Evolutionary conservation across 2,888 invertebrate species (phyloP), one percentile per base, ranked within the genome.

Genomic region (Noctua janthe): DNA sequence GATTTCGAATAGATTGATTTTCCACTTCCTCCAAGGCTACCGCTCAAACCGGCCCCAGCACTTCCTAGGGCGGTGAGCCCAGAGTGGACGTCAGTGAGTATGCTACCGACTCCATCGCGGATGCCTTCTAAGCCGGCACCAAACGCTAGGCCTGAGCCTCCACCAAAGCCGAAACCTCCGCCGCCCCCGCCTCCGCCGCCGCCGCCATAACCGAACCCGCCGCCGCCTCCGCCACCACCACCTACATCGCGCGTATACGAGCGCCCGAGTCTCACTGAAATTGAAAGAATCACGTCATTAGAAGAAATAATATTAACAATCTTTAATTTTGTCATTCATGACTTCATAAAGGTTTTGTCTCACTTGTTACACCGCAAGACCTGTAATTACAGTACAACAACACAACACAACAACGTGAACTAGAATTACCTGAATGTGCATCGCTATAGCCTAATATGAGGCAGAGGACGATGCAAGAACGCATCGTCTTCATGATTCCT

Each of bases 1-100:
- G 96, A 95, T 84, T 95, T 94, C 0, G 95, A 94, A 82, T 94
- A 94, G 47, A 96, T 92, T 2, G 93, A 92, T 90, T 96, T 95
- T 77, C 93, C 93, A 66, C 91, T 91, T 59, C 47, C 82, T 4
- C 93, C 91, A 11, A 91, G 77, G 23, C 91, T 90, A 8, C 90
- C 82, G 75, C 91, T 79, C 5, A 82, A 81, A 2, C 91, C 88
- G 11, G 87, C 90, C n/a, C 87, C 84, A 71, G 83, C 82, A 75
- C 87, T 90, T 29, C 91, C 92, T 66, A 94, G 71, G 39, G 86
- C 78, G 66, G 87, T 86, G 47, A 95, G 80, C 10, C 95, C 95
- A 39, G 92, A 88, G 35, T 92, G 88, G 8, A 94, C 93, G 90
- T 93, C 93, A 23, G 94, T 94, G 59, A 95, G 82, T 62, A 95